These are phyloP conservation scores for Odobenus rosmarus DNA, from an alignment of 2,113 vertebrate genomes.

Conservation along the genomic window DNA sequence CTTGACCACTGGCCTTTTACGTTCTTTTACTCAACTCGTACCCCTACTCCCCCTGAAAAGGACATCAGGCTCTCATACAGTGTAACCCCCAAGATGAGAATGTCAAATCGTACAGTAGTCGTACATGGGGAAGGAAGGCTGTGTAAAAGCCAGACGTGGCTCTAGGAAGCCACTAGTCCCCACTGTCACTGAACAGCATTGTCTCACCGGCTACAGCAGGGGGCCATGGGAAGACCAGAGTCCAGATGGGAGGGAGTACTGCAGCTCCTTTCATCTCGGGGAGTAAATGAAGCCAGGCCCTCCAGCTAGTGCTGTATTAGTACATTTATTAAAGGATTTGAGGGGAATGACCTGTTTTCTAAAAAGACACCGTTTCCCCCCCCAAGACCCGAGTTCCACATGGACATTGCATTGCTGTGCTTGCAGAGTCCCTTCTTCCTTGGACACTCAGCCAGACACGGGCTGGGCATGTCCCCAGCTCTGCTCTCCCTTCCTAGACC, in stretches of 20 bases:
- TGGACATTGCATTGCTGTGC: not conserved
- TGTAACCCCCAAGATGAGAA: too few species aligned
- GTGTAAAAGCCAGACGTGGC: rapidly evolving
- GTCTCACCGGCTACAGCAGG: too few species aligned
- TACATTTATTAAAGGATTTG: too few species aligned
- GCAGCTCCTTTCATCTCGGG: rapidly evolving
- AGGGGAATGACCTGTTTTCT: too few species aligned
- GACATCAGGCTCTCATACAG: not conserved
- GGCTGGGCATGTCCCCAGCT: not conserved
- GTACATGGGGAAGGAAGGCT: not conserved
- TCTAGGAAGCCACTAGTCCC: too few species aligned
- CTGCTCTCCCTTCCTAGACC: not conserved
- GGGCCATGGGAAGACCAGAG: rapidly evolving
- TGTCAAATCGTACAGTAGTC: not conserved
- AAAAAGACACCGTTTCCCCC: not conserved
- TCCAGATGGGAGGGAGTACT: rapidly evolving
- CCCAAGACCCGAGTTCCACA: not conserved
- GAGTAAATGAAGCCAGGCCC: too few species aligned
- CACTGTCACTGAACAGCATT: rapidly evolving
- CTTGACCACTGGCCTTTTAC: not conserved
- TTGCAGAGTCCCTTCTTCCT: rapidly evolving
- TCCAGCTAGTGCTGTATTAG: rapidly evolving
- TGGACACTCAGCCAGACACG: too few species aligned
- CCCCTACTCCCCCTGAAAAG: rapidly evolving
- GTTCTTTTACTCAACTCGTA: not conserved